These are phyloP conservation scores for Mirounga angustirostris DNA, from an alignment of 2,113 vertebrate genomes.

Conservation along the genomic window DNA sequence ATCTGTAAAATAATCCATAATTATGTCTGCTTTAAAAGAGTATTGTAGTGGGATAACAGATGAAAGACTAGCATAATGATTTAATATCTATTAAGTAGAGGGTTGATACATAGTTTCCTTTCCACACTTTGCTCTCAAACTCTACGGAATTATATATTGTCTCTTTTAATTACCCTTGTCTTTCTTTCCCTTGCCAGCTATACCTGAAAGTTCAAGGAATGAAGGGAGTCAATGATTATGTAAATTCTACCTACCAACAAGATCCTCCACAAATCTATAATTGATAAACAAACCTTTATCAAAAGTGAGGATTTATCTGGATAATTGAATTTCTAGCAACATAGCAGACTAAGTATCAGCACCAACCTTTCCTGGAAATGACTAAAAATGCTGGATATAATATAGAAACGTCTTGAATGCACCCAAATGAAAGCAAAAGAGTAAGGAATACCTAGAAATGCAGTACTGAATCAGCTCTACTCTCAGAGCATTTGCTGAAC, in stretches of 20 bases:
- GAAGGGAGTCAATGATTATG: not conserved
- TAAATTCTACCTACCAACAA: not conserved
- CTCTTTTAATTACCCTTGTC: not conserved
- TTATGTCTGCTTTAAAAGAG: not conserved
- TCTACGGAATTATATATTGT: not conserved
- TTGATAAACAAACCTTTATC: not conserved
- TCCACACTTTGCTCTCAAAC: not conserved
- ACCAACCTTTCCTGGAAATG: not conserved
- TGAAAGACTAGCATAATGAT: not conserved
- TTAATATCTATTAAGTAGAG: not conserved
- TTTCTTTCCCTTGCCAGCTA: not conserved
- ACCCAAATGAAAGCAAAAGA: not conserved
- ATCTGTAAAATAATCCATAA: constrained; percentile 38
- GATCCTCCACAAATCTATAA: not conserved
- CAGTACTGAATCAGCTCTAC: not conserved
- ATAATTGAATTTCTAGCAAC: not conserved
- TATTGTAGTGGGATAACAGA: not conserved
- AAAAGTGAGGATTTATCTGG: not conserved
- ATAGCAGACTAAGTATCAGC: not conserved
- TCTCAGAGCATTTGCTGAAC: not conserved
- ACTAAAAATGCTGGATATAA: constrained; percentile 26
- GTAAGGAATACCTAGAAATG: not conserved
- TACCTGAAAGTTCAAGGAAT: not conserved
- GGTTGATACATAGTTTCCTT: not conserved
- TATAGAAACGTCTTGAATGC: not conserved